Percentiles rank a stretch among this genome's conserved stretches.
Evolutionary conservation across 2,888 invertebrate species (phyloP).

Genomic region (Orthonychiurus folsomi): DNA sequence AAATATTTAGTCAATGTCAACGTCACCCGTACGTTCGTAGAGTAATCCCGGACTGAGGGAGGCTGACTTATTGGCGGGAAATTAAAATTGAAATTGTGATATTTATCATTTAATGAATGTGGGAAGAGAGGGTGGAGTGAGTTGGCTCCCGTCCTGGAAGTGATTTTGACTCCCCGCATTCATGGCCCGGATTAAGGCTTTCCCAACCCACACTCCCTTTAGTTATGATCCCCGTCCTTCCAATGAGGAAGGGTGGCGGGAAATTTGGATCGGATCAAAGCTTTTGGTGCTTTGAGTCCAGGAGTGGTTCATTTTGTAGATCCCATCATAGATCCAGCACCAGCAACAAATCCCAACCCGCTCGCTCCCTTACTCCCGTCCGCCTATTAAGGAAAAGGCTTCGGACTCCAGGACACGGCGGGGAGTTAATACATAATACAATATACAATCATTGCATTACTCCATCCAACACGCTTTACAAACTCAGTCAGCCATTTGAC

Average conservation of each 20-base stretch:
- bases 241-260: not conserved
- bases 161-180: too few species aligned
- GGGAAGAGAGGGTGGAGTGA: constrained; percentile 18
- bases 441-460: not conserved
- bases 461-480: not conserved
- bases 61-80: constrained; percentile 34
- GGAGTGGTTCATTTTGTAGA: not conserved
- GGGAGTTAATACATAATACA: too few species aligned
- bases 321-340: not conserved
- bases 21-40: not conserved
- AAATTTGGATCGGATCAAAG: not conserved
- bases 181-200: not conserved
- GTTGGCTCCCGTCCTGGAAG: not conserved
- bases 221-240: not conserved
- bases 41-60: not conserved
- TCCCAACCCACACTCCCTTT: not conserved
- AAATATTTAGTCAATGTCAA: too few species aligned
- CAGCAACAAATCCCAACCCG: too few species aligned
- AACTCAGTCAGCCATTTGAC: not conserved
- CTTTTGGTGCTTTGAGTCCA: not conserved
- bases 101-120: constrained; percentile 41
- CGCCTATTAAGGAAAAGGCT: not conserved
- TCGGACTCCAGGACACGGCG: not conserved
- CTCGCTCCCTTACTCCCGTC: too few species aligned
- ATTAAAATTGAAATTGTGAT: constrained; percentile 41